Base-by-base conservation (phyloP, 1,140 invertebrate species). In the Drosophila arawakana region DNA sequence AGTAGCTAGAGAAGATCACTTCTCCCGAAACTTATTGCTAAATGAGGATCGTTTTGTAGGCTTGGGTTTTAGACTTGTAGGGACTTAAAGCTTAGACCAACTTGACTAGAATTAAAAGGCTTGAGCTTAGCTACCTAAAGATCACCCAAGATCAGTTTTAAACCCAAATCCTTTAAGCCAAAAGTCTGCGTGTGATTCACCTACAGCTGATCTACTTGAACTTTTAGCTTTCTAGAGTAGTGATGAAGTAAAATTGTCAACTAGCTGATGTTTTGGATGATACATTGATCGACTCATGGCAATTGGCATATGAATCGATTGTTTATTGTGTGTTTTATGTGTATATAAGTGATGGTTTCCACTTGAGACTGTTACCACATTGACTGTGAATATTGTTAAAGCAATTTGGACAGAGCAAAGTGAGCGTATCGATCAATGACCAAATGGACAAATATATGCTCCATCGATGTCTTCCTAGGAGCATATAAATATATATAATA, bases 401-500 rank as follows among this genome's bases (percentile, higher is more conserved):
- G 46, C 43, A 50, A 50, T 52, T 66, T 69, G 55, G 71, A 74
- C 72, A 74, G 72, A 74, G 72, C 66, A 74, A 74, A 74, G 72
- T 74, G 67, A 71, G 39, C 52, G 54, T 43, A 75, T 75, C 73
- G 73, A 75, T 75, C 73, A 75, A 63, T 75, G 59, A 63, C 67
- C 59, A 63, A 75, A 60, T 55, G 47, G 57, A 73, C 63, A 68
- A 73, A 60, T 68, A 68, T 44, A 59, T 73, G 63, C 57, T 61
- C 63, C 46, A 73, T 68, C 60, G 50, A 58, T 67, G 62, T 67
- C 65, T 52, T 5, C 25, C 52, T 4, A 7, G 4, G 21, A 9
- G 3, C 13, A 21, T 11, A 59, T 39, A 44, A 46, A 37, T 55
- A 61, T 13, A 39, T 68, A 13, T 39, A 46, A 37, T 55, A 61